A percentile compares a stretch with the other conserved stretches of the same genome.
phyloP scores from a whole-genome alignment of 2,797 vertebrate species.

The Sebastes taczanowskii region DNA sequence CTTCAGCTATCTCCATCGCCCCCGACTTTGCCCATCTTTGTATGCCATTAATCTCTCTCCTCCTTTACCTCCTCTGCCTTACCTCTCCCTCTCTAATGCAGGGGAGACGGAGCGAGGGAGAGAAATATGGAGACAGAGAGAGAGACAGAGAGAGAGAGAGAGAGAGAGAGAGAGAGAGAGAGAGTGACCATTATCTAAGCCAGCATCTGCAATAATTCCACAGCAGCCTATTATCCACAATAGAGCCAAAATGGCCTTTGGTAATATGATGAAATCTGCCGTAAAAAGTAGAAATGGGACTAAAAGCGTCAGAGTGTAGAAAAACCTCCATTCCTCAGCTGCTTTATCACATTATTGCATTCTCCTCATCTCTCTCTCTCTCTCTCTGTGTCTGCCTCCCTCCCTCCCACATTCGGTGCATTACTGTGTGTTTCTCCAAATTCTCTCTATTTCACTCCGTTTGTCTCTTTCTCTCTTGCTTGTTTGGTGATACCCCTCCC shows the following conservation, averaged over 20 bases:
- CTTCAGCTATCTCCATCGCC: constrained; percentile 75
- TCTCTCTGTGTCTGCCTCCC: constrained; percentile 39
- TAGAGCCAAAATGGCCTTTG: constrained; percentile 80
- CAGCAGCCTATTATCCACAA: constrained; percentile 79
- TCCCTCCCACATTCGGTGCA: constrained; percentile 61
- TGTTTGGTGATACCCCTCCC: constrained; percentile 55
- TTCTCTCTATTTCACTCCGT: constrained; percentile 52
- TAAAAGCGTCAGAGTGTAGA: constrained; percentile 80
- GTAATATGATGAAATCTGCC: constrained; percentile 84
- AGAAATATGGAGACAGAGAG: constrained; percentile 27
- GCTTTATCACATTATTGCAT: constrained; percentile 81
- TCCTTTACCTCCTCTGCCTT: constrained; percentile 55
- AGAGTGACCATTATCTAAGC: constrained; percentile 80
- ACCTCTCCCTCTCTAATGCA: constrained; percentile 51
- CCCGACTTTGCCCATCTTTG: constrained; percentile 72
- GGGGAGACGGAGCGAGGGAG: constrained; percentile 37
- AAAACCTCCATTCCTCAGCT: constrained; percentile 77
- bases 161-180: constrained; percentile 39
- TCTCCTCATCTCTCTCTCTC: constrained; percentile 72
- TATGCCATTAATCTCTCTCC: constrained; percentile 75
- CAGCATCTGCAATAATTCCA: constrained; percentile 80
- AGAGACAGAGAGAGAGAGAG: constrained; percentile 36
- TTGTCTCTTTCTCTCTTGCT: constrained; percentile 37
- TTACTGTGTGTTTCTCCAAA: constrained; percentile 65
- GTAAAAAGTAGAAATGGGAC: constrained; percentile 81